Conservation (phyloP, 2,797 vertebrate genomes). For the Hippocampus kuda region DNA sequence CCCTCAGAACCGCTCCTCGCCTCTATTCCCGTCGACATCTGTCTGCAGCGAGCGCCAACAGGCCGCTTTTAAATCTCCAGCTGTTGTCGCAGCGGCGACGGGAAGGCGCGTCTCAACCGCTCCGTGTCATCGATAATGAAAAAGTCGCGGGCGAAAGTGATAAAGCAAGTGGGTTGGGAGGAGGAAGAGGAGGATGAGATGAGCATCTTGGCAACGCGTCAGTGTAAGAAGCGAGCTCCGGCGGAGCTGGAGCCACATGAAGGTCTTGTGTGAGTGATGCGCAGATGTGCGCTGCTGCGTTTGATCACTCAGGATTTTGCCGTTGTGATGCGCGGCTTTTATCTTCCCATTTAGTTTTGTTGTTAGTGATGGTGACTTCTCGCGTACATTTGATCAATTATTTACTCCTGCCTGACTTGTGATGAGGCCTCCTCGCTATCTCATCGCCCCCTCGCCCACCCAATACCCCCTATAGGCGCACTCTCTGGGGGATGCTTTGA, state of each 20-base stretch:
- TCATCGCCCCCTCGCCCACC: slow-evolving; percentile 13
- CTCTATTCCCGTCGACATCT: background rate
- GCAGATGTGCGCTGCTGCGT: slow-evolving; percentile 30
- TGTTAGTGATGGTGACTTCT: slow-evolving; percentile 59
- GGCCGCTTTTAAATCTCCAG: slow-evolving; percentile 3
- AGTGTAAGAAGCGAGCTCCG: background rate
- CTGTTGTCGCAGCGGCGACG: background rate
- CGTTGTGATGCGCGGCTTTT: slow-evolving; percentile 55
- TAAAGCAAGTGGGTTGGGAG: slow-evolving; percentile 18
- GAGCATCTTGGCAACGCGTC: background rate
- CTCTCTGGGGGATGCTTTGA: slow-evolving; percentile 37
- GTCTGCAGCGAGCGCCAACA: background rate
- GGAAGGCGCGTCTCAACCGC: slow-evolving; percentile 34
- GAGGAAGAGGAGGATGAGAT: slow-evolving; percentile 33
- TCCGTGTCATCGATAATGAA: slow-evolving; percentile 40
- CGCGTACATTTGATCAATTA: slow-evolving; percentile 64
- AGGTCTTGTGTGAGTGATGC: background rate
- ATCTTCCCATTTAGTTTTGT: slow-evolving; percentile 60
- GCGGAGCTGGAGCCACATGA: background rate
- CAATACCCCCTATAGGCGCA: slow-evolving; percentile 15
- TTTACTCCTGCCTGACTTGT: slow-evolving; percentile 51
- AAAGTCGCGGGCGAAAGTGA: slow-evolving; percentile 3
- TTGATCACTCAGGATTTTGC: slow-evolving; percentile 58
- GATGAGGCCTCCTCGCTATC: slow-evolving; percentile 40
- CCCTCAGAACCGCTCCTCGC: background rate